A percentile compares a stretch with the other conserved stretches of the same genome.
phyloP scores from a whole-genome alignment of 2,113 vertebrate genomes.

The Phrynocephalus versicolor region DNA sequence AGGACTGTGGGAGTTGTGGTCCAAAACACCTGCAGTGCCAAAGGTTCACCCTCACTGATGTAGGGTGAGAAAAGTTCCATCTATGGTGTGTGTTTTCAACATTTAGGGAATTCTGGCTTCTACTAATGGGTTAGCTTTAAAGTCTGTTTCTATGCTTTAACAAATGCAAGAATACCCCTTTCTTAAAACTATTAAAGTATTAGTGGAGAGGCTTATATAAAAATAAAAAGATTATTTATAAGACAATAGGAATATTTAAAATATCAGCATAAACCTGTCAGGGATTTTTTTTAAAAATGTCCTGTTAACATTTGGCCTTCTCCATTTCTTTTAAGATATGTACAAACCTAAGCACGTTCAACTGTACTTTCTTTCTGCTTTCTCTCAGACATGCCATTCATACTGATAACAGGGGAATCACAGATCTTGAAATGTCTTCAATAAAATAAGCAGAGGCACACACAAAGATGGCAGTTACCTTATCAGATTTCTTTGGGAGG shows the following conservation, averaged over 20 bases:
- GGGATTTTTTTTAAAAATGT: background rate
- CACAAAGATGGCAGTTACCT: background rate
- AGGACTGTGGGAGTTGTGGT: too few species aligned
- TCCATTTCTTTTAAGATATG: background rate
- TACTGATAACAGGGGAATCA: background rate
- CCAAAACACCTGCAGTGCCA: too few species aligned
- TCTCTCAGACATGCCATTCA: background rate
- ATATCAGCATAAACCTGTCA: background rate
- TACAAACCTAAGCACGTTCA: background rate
- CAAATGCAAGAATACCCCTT: background rate
- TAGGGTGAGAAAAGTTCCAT: too few species aligned
- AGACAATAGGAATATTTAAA: background rate
- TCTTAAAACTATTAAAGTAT: background rate
- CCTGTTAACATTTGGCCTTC: background rate
- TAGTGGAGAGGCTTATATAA: background rate
- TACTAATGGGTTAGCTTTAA: too few species aligned
- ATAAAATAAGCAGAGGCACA: fast-evolving
- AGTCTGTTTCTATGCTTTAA: too few species aligned
- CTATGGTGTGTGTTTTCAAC: too few species aligned
- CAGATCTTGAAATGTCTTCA: background rate
- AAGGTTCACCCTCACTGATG: too few species aligned
- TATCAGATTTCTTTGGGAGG: background rate
- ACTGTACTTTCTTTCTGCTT: background rate
- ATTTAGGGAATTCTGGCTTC: too few species aligned
- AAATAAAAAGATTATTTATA: background rate